Evolutionary conservation across 2,888 invertebrate genomes (phyloP), one percentile per base, ranked within the genome.

Genomic region (Clunio marinus): DNA sequence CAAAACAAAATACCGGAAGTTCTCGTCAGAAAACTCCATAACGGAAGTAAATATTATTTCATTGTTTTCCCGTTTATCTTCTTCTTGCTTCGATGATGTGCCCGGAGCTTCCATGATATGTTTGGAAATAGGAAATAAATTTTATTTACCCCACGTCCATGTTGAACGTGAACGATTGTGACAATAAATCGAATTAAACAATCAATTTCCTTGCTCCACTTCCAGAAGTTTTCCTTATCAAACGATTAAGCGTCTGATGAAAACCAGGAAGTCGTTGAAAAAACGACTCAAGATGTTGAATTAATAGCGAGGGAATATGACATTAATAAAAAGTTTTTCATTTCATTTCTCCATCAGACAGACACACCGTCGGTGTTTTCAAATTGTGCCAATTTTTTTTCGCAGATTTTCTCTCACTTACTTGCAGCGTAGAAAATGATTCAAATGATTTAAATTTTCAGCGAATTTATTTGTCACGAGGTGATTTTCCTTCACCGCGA

Each of bases 371-470:
- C 41, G 62, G 35, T 32, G 37, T 10, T 27, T 25, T 45, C 46
- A 63, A 27, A 25, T 25, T 46, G 24, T 63, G 28, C 28, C 46
- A 63, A 63, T 63, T 63, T 35, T n/a, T 45, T 45, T 25, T 63
- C 45, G 15, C 45, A 45, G 27, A 15, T 25, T 45, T 28, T 28
- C 25, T 25, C 45, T n/a, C n/a, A n/a, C n/a, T n/a, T n/a, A 62
- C 41, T 25, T 24, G 46, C 46, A 27, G 17, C 25, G 17, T 41
- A 32, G 20, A 25, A n/a, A n/a, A n/a, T n/a, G n/a, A n/a, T n/a
- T n/a, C n/a, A n/a, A 63, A 17, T 63, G 63, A 45, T 46, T 46
- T 45, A 45, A 46, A 63, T 63, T 63, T 63, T 63, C 46, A 63
- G 15, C 45, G 37, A 24, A 27, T 46, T 63, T 45, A 63, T 63